Conservation (phyloP, 2,888 invertebrate genomes). For the Lasioglossum vierecki region DNA sequence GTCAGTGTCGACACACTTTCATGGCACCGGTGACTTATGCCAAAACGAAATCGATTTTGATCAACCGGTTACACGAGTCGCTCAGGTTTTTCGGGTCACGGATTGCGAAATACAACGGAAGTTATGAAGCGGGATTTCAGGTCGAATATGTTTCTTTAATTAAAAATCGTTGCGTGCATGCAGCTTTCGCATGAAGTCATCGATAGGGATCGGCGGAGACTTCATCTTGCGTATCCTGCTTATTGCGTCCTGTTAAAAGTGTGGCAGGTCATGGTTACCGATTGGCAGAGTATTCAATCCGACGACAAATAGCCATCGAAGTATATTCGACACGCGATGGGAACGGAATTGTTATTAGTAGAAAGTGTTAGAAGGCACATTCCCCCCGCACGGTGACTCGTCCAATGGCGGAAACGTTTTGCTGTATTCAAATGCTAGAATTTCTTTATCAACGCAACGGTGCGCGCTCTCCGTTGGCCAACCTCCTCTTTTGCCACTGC, state of each 20-base stretch:
- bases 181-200: conserved; percentile 26
- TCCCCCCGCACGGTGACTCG: conserved; percentile 70
- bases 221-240: conserved; percentile 38
- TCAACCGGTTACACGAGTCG: neutral
- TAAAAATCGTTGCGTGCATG: conserved; percentile 20
- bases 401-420: conserved; percentile 78
- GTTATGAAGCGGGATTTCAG: conserved; percentile 20
- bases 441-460: conserved; percentile 51
- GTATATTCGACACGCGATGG: conserved; percentile 66
- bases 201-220: conserved; percentile 39
- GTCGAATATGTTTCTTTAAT: conserved; percentile 34
- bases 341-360: conserved; percentile 78
- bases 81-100: neutral
- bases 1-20: neutral
- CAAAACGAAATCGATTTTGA: neutral
- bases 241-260: conserved; percentile 40
- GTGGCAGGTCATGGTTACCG: conserved; percentile 61
- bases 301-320: conserved; percentile 39
- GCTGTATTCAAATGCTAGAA: conserved; percentile 37
- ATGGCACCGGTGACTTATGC: neutral
- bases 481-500: neutral
- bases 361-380: conserved; percentile 77
- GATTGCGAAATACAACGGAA: conserved; percentile 13
- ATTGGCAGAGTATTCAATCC: conserved; percentile 40
- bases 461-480: conserved; percentile 15